phyloP scores from a whole-genome alignment of 2,888 invertebrate species.

The Thymelicus acteon region DNA sequence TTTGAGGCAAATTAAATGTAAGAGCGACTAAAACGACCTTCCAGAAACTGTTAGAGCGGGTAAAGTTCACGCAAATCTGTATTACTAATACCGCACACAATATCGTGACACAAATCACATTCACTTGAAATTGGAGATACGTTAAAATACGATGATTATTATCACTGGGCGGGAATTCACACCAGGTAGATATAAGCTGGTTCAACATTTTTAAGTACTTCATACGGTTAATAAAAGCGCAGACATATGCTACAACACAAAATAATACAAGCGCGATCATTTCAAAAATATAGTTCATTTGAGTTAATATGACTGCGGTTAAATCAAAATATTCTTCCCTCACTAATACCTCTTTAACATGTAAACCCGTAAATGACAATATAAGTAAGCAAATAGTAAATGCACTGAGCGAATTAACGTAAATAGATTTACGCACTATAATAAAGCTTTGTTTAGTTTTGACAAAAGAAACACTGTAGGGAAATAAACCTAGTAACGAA shows the following conservation, averaged over 20 bases:
- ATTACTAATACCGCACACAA: constrained; percentile 49
- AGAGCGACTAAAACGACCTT: constrained; percentile 62
- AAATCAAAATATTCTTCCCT: constrained; percentile 51
- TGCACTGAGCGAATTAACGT: constrained; percentile 60
- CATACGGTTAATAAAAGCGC: constrained; percentile 56
- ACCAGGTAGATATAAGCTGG: constrained; percentile 51
- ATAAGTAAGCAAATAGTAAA: constrained; percentile 53
- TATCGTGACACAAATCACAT: constrained; percentile 46
- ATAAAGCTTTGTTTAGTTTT: constrained; percentile 45
- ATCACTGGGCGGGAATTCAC: constrained; percentile 47
- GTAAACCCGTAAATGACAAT: constrained; percentile 54
- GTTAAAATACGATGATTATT: constrained; percentile 49
- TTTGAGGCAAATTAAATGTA: constrained; percentile 64
- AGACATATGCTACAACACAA: constrained; percentile 56
- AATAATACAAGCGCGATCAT: constrained; percentile 51
- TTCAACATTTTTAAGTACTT: constrained; percentile 64
- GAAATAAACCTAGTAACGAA: constrained; percentile 49
- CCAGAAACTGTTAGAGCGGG: constrained; percentile 59
- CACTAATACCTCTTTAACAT: constrained; percentile 54
- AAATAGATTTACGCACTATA: constrained; percentile 59
- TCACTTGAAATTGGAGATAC: constrained; percentile 53
- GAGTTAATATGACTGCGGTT: constrained; percentile 58
- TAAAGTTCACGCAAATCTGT: constrained; percentile 59
- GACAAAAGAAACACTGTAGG: constrained; percentile 48
- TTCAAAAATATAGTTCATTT: constrained; percentile 69